Percentiles rank a stretch among this genome's conserved stretches.
Evolutionary conservation across 2,113 vertebrate species (phyloP).

Genomic region (Emberiza fucata): DNA sequence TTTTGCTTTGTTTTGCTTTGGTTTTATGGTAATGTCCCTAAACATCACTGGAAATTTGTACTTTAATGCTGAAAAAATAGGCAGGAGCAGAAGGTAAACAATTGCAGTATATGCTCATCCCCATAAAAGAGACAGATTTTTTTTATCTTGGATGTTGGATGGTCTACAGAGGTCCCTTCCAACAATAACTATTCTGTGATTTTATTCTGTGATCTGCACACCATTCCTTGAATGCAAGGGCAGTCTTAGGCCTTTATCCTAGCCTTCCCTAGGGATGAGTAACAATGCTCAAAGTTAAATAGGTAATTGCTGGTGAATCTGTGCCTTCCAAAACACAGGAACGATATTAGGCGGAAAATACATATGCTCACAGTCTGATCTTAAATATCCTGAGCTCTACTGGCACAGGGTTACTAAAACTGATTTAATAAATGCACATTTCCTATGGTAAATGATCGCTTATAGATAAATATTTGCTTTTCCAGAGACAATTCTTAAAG

Average conservation of each 20-base stretch:
- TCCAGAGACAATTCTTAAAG: not conserved
- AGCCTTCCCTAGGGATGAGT: not conserved
- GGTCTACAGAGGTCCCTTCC: not conserved
- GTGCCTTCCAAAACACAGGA: not conserved
- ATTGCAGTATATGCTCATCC: accelerated
- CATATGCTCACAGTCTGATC: not conserved
- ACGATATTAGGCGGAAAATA: not conserved
- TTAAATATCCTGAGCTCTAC: not conserved
- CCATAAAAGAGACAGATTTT: not conserved
- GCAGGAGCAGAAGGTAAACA: not conserved
- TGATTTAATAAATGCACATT: not conserved
- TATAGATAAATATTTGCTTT: not conserved
- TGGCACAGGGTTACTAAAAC: not conserved
- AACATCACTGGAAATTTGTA: not conserved
- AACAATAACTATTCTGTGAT: not conserved
- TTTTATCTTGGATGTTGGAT: not conserved
- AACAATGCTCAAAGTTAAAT: not conserved
- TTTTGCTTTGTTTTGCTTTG: not conserved
- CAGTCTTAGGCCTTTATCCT: not conserved
- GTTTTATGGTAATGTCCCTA: not conserved
- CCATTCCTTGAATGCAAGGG: not conserved
- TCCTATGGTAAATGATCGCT: not conserved
- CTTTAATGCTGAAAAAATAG: not conserved
- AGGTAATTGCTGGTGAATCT: not conserved
- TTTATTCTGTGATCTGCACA: not conserved